Evolutionary conservation across 92 coral and sea anemone genomes (phyloP), one percentile per base, ranked within the genome.

Genomic region (Porites lobata): DNA sequence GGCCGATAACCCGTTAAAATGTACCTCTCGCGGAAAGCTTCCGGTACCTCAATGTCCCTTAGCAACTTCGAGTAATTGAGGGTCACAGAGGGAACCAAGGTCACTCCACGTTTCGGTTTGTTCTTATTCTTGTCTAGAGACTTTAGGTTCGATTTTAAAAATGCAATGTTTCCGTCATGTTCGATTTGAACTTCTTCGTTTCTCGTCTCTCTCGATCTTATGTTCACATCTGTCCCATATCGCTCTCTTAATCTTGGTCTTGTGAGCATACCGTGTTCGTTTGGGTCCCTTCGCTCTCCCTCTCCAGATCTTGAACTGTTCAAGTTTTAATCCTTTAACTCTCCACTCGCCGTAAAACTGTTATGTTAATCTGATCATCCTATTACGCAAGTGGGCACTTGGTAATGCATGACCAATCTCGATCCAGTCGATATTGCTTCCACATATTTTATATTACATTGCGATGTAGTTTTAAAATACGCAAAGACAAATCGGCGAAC

Each of bases 1-100:
- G 86, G 90, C 47, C 97, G 90, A 81, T 94, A 94, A 18, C 97
- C 88, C 5, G 97, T 83, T 12, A 83, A 1, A 71, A 94, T 76
- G 66, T 86, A 94, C 81, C 70, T 75, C 11, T 90, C 93, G 10
- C 91, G 91, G 83, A 89, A 92, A 51, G 91, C 90, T 26, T 89
- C 78, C 32, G 95, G 95, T 43, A 94, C 81, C 80, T 94, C 92
- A 21, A 84, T 77, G 43, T 67, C 76, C 10, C 89, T 74, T 43
- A 85, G n/a, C 17, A 84, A 11, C 57, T 10, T 75, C 9, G 81
- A 52, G 72, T 43, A 66, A 65, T 61, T 74, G 8, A n/a, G 80
- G 10, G 62, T 7, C 15, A 56, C 3, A 10, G 61, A 2, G 11
- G 17, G 18, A 6, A 14, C 72, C 50, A 19, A 61, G n/a, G 50